A percentile compares a stretch with the other conserved stretches of the same genome.
These are phyloP conservation scores for Pterostichus madidus DNA, from an alignment of 2,888 invertebrate species.

Conservation along the genomic window DNA sequence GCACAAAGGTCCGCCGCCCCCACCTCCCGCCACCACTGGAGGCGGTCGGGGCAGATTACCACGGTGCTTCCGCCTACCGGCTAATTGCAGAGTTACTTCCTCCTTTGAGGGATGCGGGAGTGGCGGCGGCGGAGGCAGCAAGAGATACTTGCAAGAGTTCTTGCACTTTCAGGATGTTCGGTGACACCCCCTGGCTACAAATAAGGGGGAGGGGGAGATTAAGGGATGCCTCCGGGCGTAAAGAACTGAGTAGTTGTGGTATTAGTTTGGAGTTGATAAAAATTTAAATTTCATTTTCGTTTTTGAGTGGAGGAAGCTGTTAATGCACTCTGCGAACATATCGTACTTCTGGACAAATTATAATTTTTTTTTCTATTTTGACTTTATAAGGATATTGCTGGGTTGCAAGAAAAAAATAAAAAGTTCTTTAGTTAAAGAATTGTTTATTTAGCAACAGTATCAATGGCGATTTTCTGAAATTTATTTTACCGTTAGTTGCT, in stretches of 20 bases:
- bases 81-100: slow-evolving; percentile 57
- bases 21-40: neutral
- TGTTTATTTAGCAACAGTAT: too few species aligned
- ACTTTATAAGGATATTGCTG: too few species aligned
- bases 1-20: slow-evolving; percentile 58
- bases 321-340: too few species aligned
- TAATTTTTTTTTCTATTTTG: too few species aligned
- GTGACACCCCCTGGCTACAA: neutral
- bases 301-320: too few species aligned
- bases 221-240: neutral
- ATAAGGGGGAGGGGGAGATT: neutral
- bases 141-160: neutral
- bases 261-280: neutral
- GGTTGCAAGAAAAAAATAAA: too few species aligned
- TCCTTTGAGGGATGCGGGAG: neutral
- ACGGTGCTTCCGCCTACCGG: slow-evolving; percentile 46
- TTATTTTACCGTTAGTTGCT: too few species aligned
- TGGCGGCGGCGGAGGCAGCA: too few species aligned
- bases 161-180: neutral
- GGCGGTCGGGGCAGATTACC: slow-evolving; percentile 28
- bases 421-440: too few species aligned
- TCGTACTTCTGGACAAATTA: too few species aligned
- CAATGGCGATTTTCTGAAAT: too few species aligned
- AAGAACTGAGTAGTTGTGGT: too few species aligned
- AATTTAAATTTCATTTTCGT: neutral